Percentiles rank a stretch among this genome's conserved stretches.
Evolutionary conservation across 2,888 invertebrate genomes (phyloP).

Genomic region (Tuta absoluta): DNA sequence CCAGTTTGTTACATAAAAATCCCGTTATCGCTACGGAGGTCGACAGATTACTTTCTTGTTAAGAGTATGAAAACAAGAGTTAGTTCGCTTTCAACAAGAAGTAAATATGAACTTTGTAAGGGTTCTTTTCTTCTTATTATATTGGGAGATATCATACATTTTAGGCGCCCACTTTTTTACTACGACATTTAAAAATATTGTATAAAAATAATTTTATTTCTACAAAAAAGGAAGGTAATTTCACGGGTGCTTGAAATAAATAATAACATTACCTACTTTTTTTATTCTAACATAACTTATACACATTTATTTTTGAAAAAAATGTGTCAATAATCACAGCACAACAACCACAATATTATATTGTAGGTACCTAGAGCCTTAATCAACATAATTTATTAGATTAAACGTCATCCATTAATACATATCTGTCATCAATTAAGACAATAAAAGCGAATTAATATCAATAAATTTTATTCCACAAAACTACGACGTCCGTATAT

Average conservation of each 20-base stretch:
- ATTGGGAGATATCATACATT: slow-evolving; percentile 54
- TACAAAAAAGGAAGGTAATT: slow-evolving; percentile 19
- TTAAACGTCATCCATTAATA: slow-evolving; percentile 8
- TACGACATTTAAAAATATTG: slow-evolving; percentile 28
- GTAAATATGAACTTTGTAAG: slow-evolving; percentile 70
- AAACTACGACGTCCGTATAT: slow-evolving; percentile 17
- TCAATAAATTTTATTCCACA: slow-evolving; percentile 11
- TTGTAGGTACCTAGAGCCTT: neutral
- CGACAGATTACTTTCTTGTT: slow-evolving; percentile 81
- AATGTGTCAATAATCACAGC: neutral
- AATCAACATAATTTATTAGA: slow-evolving; percentile 5
- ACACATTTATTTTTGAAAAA: neutral
- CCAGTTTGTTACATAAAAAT: slow-evolving; percentile 80
- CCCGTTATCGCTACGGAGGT: slow-evolving; percentile 77
- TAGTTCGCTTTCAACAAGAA: slow-evolving; percentile 71
- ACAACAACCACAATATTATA: neutral
- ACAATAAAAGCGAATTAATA: slow-evolving; percentile 6
- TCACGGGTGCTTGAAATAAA: slow-evolving; percentile 19
- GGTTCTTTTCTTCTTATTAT: slow-evolving; percentile 51
- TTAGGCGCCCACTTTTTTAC: slow-evolving; percentile 50
- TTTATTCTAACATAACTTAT: neutral
- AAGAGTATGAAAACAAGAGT: slow-evolving; percentile 79
- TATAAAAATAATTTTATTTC: slow-evolving; percentile 14
- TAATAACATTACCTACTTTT: neutral
- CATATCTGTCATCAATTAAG: slow-evolving; percentile 12